These are phyloP conservation scores for Patagioenas fasciata DNA, from an alignment of 2,113 vertebrate species.

Conservation along the genomic window DNA sequence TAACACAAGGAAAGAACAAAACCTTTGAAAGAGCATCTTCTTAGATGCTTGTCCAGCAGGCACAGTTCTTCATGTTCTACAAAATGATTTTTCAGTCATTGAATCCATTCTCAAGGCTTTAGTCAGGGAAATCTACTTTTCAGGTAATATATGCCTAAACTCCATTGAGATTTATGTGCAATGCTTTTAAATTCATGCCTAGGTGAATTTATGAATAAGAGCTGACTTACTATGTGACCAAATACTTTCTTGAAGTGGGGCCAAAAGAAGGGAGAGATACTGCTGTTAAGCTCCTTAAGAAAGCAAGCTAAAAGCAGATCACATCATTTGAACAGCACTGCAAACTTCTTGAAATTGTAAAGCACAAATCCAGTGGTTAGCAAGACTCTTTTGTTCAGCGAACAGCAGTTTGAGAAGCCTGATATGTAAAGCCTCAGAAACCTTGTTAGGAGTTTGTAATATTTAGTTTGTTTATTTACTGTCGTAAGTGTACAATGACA, in stretches of 20 bases:
- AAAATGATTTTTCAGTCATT: background rate
- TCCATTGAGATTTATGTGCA: background rate
- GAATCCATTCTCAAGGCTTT: background rate
- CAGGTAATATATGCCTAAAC: background rate
- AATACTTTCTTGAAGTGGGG: background rate
- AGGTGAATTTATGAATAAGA: slow-evolving; percentile 1
- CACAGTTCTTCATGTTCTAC: background rate
- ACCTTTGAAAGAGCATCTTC: background rate
- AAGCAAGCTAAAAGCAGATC: background rate
- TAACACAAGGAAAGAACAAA: background rate
- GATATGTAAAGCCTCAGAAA: slow-evolving; percentile 25
- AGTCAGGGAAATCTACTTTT: background rate
- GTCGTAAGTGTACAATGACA: background rate
- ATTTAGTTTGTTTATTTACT: slow-evolving; percentile 13
- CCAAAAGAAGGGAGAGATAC: background rate
- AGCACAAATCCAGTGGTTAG: slow-evolving; percentile 7
- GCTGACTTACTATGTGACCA: background rate
- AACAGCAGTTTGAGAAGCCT: background rate
- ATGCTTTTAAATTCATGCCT: background rate
- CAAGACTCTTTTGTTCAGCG: background rate
- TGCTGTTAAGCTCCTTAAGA: background rate
- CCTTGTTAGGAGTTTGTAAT: slow-evolving; percentile 45
- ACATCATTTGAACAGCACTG: background rate
- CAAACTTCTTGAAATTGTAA: background rate
- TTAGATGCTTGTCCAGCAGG: background rate